Evolutionary conservation across 2,113 vertebrate genomes (phyloP), one percentile per base, ranked within the genome.

Genomic region (Dolichotis patagonum): DNA sequence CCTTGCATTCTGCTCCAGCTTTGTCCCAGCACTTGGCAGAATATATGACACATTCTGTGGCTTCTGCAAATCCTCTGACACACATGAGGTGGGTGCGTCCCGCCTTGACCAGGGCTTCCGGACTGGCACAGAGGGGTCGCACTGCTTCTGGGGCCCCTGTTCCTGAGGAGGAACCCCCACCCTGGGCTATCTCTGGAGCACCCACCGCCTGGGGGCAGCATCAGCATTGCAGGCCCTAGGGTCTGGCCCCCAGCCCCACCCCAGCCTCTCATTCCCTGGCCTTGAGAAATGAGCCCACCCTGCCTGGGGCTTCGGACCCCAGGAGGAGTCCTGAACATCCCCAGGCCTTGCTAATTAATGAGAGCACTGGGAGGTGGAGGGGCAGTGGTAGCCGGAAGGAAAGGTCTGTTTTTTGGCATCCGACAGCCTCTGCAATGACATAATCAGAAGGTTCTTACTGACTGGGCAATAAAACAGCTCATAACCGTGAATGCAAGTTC

Each of bases 211-310:
- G 97, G 98, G 97, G 96, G 95, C 88, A 91, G 96, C 97, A 95
- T 97, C 98, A 97, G 96, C 90, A 58, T 88, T 26, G 13, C 1
- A 13, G 17, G 19, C 13, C 1, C 2, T 38, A 46, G 54, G 56
- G 41, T 35, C 30, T 4, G 0, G 7, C 58, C 38, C 17, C 43
- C 28, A 13, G 17, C n/a, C 60, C 13, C 5, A 20, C 38, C 46
- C 26, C 96, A 97, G 97, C 97, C 97, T 98, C 97, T 97, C 96
- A 96, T 97, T 98, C 98, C 97, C 96, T 98, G 98, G 98, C 98
- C 98, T 91, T 98, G 98, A 98, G 98, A 98, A 98, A 98, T 97
- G 97, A 98, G 97, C 81, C 96, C 95, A 94, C 94, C 94, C 80
- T 83, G 96, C 97, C 97, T 96, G 96, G 93, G 96, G 98, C 75